Conservation (phyloP, 2,113 vertebrate species). For the Thryonomys swinderianus region DNA sequence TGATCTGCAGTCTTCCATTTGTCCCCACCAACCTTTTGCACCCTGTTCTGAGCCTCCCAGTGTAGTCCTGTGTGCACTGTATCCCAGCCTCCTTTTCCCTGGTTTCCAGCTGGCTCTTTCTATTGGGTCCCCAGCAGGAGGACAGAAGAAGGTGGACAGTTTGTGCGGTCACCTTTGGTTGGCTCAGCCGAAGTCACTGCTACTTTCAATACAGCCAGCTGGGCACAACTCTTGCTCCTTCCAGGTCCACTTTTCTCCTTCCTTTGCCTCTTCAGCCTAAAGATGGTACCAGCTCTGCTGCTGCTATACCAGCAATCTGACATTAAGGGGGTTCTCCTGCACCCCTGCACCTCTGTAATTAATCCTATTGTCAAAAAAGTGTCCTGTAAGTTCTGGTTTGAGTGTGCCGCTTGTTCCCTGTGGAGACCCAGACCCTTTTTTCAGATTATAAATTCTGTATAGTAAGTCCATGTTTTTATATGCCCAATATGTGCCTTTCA, state of each 20-base stretch:
- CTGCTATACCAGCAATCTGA: not conserved
- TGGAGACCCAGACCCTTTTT: not conserved
- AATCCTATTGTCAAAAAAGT: not conserved
- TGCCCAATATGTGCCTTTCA: not conserved
- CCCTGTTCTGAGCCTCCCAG: not conserved
- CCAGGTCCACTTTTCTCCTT: not conserved
- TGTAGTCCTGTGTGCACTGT: fast-evolving
- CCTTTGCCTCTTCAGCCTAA: not conserved
- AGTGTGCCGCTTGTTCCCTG: not conserved
- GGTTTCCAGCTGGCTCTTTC: not conserved
- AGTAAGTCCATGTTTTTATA: not conserved
- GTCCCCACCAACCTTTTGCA: too few species aligned
- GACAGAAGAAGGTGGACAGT: not conserved
- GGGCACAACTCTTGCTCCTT: not conserved
- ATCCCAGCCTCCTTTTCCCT: not conserved
- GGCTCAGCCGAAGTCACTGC: not conserved
- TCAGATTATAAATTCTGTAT: not conserved
- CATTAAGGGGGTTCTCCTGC: not conserved
- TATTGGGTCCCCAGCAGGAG: not conserved
- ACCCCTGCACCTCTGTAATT: not conserved
- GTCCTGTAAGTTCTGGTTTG: not conserved
- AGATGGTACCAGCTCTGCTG: not conserved
- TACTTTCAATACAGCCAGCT: not conserved
- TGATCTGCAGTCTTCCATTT: not conserved
- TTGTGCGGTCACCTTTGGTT: not conserved